Conservation (phyloP, 2,113 vertebrate genomes). For the Malurus alboscapulatus region DNA sequence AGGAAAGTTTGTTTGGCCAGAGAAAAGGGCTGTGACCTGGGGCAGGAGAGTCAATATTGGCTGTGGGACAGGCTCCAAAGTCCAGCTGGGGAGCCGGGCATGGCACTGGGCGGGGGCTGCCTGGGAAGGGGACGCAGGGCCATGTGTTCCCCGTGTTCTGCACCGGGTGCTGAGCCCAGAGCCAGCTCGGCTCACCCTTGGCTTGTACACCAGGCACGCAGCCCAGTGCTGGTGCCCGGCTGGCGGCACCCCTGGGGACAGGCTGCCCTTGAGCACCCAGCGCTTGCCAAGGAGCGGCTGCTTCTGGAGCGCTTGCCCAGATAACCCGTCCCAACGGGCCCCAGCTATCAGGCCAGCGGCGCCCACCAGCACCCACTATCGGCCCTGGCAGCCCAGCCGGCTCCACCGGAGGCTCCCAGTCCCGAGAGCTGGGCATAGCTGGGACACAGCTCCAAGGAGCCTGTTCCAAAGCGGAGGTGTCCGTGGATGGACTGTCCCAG, state of each 20-base stretch:
- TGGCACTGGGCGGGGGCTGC: accelerated
- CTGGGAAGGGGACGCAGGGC: background rate
- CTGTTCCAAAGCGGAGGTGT: background rate
- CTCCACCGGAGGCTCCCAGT: background rate
- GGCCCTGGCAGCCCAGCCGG: accelerated
- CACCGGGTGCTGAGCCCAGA: accelerated
- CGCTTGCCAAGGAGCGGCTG: background rate
- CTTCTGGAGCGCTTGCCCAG: accelerated
- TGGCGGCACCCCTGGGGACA: background rate
- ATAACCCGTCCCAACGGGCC: accelerated
- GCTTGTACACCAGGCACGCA: accelerated
- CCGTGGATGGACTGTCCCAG: background rate
- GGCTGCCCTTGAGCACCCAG: background rate
- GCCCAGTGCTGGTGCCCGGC: background rate
- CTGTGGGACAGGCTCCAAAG: background rate
- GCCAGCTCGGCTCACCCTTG: background rate
- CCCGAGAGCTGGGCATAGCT: background rate
- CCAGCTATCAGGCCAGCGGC: accelerated
- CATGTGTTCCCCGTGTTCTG: background rate
- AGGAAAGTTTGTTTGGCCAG: background rate
- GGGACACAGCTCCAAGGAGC: background rate
- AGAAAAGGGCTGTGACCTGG: background rate
- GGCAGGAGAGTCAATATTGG: slow-evolving; percentile 14
- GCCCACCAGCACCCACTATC: background rate
- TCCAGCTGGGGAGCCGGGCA: background rate